These are phyloP conservation scores for Eulemur albifrons DNA, from an alignment of 2,797 vertebrate species.

Conservation along the genomic window DNA sequence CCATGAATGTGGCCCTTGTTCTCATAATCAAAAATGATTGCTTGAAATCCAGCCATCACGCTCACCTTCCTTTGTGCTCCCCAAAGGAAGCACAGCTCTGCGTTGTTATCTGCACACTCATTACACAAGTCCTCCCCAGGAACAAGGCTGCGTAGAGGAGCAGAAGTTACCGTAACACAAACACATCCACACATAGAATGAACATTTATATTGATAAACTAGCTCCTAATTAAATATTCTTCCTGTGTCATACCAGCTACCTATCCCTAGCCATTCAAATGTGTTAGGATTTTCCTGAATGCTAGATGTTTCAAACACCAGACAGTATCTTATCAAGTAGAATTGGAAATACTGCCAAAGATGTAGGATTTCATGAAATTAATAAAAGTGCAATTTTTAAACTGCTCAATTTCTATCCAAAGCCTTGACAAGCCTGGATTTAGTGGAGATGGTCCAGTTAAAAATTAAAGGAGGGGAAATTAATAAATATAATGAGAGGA, in stretches of 20 bases:
- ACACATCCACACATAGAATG: too few species aligned
- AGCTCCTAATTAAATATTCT: background rate
- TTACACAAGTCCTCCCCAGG: background rate
- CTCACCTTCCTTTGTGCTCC: background rate
- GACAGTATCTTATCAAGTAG: background rate
- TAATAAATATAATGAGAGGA: too few species aligned
- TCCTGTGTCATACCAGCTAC: background rate
- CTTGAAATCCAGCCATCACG: background rate
- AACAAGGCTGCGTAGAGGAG: background rate
- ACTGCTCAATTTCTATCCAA: background rate
- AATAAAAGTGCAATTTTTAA: background rate
- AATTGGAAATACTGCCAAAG: background rate
- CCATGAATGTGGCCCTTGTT: background rate
- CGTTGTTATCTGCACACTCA: background rate
- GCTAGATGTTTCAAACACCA: too few species aligned
- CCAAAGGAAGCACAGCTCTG: background rate
- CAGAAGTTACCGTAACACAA: background rate
- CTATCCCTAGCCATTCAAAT: background rate
- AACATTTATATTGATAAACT: background rate
- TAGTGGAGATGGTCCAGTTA: background rate
- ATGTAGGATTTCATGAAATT: background rate
- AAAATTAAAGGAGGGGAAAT: background rate
- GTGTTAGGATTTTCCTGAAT: background rate
- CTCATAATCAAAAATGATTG: background rate
- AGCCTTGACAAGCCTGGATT: background rate